phyloP scores from a whole-genome alignment of 2,797 vertebrate species.

The Rhynchotus rufescens region DNA sequence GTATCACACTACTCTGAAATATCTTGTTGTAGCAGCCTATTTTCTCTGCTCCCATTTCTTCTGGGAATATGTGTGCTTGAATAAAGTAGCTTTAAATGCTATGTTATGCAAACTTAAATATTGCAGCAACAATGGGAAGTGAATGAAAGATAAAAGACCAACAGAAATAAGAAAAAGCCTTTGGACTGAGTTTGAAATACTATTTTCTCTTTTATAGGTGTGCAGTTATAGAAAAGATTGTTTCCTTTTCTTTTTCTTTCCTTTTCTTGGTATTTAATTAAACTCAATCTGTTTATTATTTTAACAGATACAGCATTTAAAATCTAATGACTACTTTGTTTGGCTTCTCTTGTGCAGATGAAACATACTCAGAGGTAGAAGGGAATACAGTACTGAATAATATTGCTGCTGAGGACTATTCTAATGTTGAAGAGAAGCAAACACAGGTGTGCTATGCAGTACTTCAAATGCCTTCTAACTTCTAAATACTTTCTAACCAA shows the following conservation, averaged over 20 bases:
- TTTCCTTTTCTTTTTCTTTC: fast-evolving
- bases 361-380: neutral
- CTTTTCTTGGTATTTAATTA: neutral
- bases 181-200: neutral
- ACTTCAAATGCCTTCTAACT: neutral
- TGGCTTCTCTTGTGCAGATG: neutral
- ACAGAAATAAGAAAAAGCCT: neutral
- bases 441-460: slow-evolving; percentile 34
- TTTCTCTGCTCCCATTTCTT: neutral
- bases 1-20: neutral
- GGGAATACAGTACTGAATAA: fast-evolving
- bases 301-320: neutral
- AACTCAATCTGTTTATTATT: neutral
- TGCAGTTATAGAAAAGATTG: neutral
- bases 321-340: neutral
- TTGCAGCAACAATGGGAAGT: neutral
- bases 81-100: too few species aligned
- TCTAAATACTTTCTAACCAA: too few species aligned
- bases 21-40: neutral
- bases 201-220: fast-evolving
- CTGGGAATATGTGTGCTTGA: neutral
- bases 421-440: neutral
- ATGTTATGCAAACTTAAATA: too few species aligned
- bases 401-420: neutral
- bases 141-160: neutral